phyloP scores from a whole-genome alignment of 1,140 invertebrate genomes.

The Drosophila sechellia region DNA sequence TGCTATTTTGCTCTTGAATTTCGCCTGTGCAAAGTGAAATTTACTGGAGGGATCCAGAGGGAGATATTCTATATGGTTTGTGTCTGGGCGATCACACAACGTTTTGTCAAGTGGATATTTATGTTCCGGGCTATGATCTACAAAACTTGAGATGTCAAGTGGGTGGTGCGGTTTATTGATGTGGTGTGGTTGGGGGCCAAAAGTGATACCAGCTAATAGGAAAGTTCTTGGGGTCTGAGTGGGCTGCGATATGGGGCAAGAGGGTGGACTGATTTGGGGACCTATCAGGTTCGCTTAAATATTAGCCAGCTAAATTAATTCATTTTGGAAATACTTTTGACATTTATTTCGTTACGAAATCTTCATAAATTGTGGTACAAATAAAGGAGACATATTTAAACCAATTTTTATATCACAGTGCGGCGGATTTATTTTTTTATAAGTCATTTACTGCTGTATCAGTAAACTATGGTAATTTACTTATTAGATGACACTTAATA shows the following conservation, averaged over 20 bases:
- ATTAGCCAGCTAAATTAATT: neutral
- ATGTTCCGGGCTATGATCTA: constrained; percentile 36
- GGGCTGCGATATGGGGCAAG: neutral
- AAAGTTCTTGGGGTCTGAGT: constrained; percentile 28
- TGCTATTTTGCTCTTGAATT: constrained; percentile 60
- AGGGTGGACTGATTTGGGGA: constrained; percentile 7
- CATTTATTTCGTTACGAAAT: neutral
- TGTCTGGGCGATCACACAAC: constrained; percentile 23
- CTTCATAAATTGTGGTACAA: neutral
- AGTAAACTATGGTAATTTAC: too few species aligned
- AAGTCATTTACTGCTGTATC: too few species aligned
- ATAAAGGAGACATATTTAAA: too few species aligned
- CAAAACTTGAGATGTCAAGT: constrained; percentile 50
- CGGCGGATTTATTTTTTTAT: too few species aligned
- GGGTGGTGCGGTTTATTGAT: constrained; percentile 39
- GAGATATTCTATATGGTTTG: constrained; percentile 7
- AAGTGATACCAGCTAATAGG: constrained; percentile 41
- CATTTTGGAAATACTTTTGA: neutral
- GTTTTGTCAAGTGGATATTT: constrained; percentile 66
- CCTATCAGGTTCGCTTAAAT: constrained; percentile 19
- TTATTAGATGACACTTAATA: too few species aligned
- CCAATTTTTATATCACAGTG: too few species aligned
- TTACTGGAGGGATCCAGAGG: constrained; percentile 1
- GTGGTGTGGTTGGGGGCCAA: constrained; percentile 15
- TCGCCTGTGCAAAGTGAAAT: constrained; percentile 45